These are phyloP conservation scores for Maccullochella peelii DNA, from an alignment of 2,113 vertebrate genomes.

Conservation along the genomic window DNA sequence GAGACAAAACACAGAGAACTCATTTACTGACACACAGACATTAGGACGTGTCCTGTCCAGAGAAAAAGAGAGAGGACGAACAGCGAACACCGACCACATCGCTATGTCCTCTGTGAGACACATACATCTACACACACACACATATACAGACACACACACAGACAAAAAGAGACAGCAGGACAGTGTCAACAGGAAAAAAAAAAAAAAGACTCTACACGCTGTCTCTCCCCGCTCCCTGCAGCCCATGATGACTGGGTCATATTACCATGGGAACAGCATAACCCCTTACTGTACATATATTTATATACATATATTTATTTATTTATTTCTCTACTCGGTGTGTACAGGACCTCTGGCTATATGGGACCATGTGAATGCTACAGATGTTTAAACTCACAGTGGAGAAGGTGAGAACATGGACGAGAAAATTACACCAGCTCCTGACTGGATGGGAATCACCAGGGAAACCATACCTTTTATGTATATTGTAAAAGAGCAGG, in stretches of 20 bases:
- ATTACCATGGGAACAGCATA: slow-evolving; percentile 58
- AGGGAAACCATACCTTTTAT: slow-evolving; percentile 59
- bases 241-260: slow-evolving; percentile 64
- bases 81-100: slow-evolving; percentile 10
- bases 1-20: slow-evolving; percentile 44
- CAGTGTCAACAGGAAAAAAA: slow-evolving; percentile 54
- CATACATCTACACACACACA: slow-evolving; percentile 13
- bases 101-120: slow-evolving; percentile 54
- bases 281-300: slow-evolving; percentile 77
- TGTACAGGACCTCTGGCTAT: slow-evolving; percentile 72
- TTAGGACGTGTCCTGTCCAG: slow-evolving; percentile 52
- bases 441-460: slow-evolving; percentile 58
- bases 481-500: slow-evolving; percentile 50
- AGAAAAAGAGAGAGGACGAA: slow-evolving; percentile 45
- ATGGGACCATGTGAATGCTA: slow-evolving; percentile 68
- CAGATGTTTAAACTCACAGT: slow-evolving; percentile 57
- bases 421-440: slow-evolving; percentile 52
- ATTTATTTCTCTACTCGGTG: slow-evolving; percentile 75
- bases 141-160: slow-evolving; percentile 32
- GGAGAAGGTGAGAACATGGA: slow-evolving; percentile 37
- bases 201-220: slow-evolving; percentile 46
- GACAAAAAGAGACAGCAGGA: slow-evolving; percentile 54
- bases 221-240: slow-evolving; percentile 45
- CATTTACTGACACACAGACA: slow-evolving; percentile 48
- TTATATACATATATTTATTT: slow-evolving; percentile 84